Percentiles rank a stretch among this genome's conserved stretches.
phyloP scores from a whole-genome alignment of 2,113 vertebrate genomes.

The Orycteropus afer region DNA sequence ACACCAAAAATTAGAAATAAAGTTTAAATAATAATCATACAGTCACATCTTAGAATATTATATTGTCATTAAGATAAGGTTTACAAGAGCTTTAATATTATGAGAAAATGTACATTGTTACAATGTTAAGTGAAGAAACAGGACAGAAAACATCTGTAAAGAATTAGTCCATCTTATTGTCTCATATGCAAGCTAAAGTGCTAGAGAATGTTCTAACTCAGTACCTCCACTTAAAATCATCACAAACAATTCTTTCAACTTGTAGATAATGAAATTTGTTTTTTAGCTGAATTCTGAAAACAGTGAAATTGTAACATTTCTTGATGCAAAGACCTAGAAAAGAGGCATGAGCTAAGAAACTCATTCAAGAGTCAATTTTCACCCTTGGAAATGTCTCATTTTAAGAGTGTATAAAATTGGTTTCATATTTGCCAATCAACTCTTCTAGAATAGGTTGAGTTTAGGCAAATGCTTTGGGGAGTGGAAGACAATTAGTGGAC shows the following conservation, averaged over 20 bases:
- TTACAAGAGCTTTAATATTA: background rate
- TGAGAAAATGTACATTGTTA: background rate
- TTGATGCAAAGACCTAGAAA: background rate
- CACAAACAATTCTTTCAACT: background rate
- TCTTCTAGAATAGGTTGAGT: background rate
- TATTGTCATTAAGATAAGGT: background rate
- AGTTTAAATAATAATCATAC: background rate
- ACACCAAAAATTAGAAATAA: conserved; percentile 12
- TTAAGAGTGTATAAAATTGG: background rate
- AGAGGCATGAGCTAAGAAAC: background rate
- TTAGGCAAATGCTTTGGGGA: background rate
- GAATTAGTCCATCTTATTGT: background rate
- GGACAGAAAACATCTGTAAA: background rate
- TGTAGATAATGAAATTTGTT: background rate
- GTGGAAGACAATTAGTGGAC: background rate
- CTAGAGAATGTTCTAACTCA: background rate
- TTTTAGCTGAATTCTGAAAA: background rate
- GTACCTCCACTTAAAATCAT: background rate
- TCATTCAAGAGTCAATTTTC: background rate
- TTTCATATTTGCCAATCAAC: background rate
- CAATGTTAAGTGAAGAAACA: background rate
- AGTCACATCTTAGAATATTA: background rate
- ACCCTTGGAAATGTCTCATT: background rate
- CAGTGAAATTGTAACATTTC: background rate
- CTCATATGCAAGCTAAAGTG: background rate